These are phyloP conservation scores for Cercocebus atys DNA, from an alignment of 2,113 vertebrate genomes.

Conservation along the genomic window DNA sequence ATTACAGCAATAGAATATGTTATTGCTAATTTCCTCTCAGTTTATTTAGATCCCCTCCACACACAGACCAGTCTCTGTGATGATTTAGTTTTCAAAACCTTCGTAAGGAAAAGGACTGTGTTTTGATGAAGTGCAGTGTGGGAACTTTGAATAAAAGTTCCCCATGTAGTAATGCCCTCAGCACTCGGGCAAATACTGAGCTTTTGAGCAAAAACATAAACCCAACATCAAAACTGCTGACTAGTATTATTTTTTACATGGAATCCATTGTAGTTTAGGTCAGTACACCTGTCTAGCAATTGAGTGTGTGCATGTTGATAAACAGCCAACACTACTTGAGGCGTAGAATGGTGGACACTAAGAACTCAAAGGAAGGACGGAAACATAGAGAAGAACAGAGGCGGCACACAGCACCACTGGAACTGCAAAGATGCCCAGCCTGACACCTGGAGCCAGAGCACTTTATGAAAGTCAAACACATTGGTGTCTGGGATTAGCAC, in stretches of 20 bases:
- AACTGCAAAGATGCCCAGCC: background rate
- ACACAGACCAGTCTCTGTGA: background rate
- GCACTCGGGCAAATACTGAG: too few relatives aligned
- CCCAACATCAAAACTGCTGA: background rate
- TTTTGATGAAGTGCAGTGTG: background rate
- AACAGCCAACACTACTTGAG: background rate
- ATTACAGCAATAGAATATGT: background rate
- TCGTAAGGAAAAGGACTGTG: background rate
- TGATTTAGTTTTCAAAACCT: background rate
- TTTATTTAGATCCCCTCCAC: background rate
- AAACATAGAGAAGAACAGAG: background rate
- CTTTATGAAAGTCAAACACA: rapidly evolving
- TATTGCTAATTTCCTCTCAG: background rate
- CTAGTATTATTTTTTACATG: background rate
- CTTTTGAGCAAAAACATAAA: background rate
- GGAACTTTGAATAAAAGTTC: background rate
- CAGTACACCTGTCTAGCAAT: background rate
- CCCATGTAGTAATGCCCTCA: too few relatives aligned
- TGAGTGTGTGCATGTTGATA: background rate
- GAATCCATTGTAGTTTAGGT: background rate
- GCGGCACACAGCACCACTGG: too few relatives aligned
- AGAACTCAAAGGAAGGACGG: rapidly evolving
- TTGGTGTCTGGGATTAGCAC: background rate
- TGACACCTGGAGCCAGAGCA: rapidly evolving
- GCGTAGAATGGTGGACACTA: too few relatives aligned